phyloP scores from a whole-genome alignment of 1,140 invertebrate genomes.

The Drosophila orosa region DNA sequence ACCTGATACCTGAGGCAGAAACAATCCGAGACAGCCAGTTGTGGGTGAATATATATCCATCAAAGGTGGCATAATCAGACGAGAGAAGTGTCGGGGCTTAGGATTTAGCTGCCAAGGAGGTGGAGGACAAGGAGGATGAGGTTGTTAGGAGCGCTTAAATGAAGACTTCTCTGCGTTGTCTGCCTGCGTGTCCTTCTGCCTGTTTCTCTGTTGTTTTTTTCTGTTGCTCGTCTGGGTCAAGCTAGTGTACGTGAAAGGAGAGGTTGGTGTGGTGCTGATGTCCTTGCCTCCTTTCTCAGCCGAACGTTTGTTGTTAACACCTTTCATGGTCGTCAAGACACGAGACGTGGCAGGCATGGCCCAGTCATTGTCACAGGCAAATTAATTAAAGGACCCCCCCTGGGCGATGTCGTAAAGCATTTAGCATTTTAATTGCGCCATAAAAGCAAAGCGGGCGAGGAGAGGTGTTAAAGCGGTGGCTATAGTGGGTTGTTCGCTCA shows the following conservation, averaged over 20 bases:
- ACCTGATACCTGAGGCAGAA: not conserved
- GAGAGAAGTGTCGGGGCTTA: constrained; percentile 3
- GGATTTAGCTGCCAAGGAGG: constrained; percentile 2
- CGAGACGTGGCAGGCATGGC: constrained; percentile 31
- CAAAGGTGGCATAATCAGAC: constrained; percentile 40
- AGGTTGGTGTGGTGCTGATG: constrained; percentile 7
- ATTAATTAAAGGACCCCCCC: constrained; percentile 73
- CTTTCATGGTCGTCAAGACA: constrained; percentile 68
- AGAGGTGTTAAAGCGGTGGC: constrained; percentile 24
- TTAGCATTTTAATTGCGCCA: constrained; percentile 80
- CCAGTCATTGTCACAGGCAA: constrained; percentile 56
- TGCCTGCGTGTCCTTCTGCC: constrained; percentile 18
- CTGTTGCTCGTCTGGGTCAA: constrained; percentile 66
- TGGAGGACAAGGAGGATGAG: not conserved
- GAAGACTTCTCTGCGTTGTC: constrained; percentile 39
- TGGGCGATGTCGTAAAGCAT: constrained; percentile 70
- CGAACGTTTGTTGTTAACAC: constrained; percentile 68
- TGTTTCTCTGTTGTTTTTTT: not conserved
- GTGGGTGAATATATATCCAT: constrained; percentile 31
- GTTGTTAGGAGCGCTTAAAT: constrained; percentile 23
- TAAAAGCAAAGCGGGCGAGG: constrained; percentile 48
- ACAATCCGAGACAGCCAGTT: constrained; percentile 2
- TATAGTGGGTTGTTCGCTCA: constrained; percentile 1
- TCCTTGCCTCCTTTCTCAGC: constrained; percentile 52
- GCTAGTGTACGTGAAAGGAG: constrained; percentile 52